Evolutionary conservation across 2,113 vertebrate genomes (phyloP), one percentile per base, ranked within the genome.

Genomic region (Brachyhypopomus gauderio): DNA sequence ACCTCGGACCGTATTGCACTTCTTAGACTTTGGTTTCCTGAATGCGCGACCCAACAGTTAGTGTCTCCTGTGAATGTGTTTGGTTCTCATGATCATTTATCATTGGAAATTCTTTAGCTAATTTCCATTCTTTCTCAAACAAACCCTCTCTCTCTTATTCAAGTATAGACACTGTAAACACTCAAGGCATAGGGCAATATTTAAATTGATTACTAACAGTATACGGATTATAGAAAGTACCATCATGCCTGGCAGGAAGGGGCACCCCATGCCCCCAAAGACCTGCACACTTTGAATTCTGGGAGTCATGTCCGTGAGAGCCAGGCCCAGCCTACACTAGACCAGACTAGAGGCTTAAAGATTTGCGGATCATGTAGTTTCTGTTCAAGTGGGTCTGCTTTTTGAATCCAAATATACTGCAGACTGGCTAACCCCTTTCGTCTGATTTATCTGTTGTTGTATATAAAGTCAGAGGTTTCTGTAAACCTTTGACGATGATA

Each of bases 151-250:
- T 70, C 70, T 20, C 52, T 79, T 9, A 45, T 79, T 79, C 77
- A 79, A 79, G 77, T 79, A 79, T 70, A 48, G 25, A 45, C 59
- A 27, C 14, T 64, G 75, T 82, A 77, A 77, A 82, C 75, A 77
- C 41, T 55, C 45, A 36, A 56, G 45, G 12, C 45, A 60, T 20
- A 34, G 69, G 66, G 77, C 64, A 69, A 38, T 8, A 59, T 52
- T 52, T 4, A 8, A 1, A 55, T 70, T 59, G 45, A 56, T 41
- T 55, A 71, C 66, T 36, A 74, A 72, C n/a, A 62, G 52, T 63
- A 23, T 38, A 55, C n/a, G 36, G 66, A 41, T 22, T 38, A 25
- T 25, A 25, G 55, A 59, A 55, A 41, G 77, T 70, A 70, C 66
- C 66, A n/a, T 38, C 34, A 67, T 38, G 64, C 64, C 20, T 67